Evolutionary conservation across 2,888 invertebrate genomes (phyloP).

Genomic region (Cryptus viduatorius): DNA sequence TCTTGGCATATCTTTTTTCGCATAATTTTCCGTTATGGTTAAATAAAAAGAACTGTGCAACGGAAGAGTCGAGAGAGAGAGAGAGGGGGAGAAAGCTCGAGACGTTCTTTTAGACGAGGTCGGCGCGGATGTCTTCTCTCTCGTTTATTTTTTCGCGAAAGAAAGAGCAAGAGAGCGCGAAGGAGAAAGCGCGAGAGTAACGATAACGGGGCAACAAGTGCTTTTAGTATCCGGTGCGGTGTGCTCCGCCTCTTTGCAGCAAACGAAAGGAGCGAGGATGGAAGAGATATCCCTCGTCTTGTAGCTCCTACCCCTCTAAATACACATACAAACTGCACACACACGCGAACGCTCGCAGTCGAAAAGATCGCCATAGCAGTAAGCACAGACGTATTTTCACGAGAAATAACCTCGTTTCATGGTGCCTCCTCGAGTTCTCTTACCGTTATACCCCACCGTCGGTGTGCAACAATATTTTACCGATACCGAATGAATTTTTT

Average conservation of each 20-base stretch:
- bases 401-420: constrained; percentile 36
- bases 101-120: constrained; percentile 63
- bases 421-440: constrained; percentile 37
- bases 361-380: constrained; percentile 16
- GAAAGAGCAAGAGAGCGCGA: constrained; percentile 8
- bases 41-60: background rate
- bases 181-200: constrained; percentile 71
- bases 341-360: background rate
- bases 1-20: constrained; percentile 38
- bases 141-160: constrained; percentile 28
- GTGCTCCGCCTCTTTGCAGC: constrained; percentile 65
- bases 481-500: constrained; percentile 57
- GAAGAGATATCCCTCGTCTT: constrained; percentile 65
- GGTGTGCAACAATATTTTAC: constrained; percentile 21
- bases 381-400: constrained; percentile 50
- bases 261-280: constrained; percentile 47
- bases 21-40: constrained; percentile 41
- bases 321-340: constrained; percentile 32
- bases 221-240: constrained; percentile 77
- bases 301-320: constrained; percentile 41
- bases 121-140: constrained; percentile 56
- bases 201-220: constrained; percentile 80
- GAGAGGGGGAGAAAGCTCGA: constrained; percentile 21
- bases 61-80: constrained; percentile 10
- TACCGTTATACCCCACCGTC: background rate